Evolutionary conservation across 2,888 invertebrate species (phyloP).

Genomic region (Lycocerus yunnanus): DNA sequence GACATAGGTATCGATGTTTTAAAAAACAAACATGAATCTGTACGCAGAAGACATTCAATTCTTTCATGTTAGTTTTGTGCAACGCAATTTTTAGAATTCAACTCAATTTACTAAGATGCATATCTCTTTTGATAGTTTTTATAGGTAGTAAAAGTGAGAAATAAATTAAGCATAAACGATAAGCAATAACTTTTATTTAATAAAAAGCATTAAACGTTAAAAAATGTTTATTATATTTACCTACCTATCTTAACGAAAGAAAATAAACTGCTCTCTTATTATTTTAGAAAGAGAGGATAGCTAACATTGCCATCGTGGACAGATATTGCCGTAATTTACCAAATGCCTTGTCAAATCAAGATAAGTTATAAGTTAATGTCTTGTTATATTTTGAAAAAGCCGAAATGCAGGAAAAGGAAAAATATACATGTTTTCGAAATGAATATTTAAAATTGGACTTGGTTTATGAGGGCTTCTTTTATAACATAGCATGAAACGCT

Average conservation of each 20-base stretch:
- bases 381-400: neutral
- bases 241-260: neutral
- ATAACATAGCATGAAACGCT: conserved; percentile 12
- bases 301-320: conserved; percentile 8
- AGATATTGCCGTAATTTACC: conserved; percentile 16
- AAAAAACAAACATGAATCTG: no score
- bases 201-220: neutral
- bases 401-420: neutral
- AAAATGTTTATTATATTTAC: neutral
- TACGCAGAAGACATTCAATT: no score
- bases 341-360: conserved; percentile 17
- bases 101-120: no score
- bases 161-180: neutral
- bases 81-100: no score
- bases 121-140: neutral
- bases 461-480: conserved; percentile 16
- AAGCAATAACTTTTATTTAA: neutral
- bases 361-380: conserved; percentile 12
- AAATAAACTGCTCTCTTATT: conserved; percentile 4
- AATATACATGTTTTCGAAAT: neutral
- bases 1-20: no score
- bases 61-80: no score
- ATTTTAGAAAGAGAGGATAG: conserved; percentile 4
- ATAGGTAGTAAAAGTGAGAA: neutral
- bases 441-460: neutral